phyloP scores from a whole-genome alignment of 2,888 invertebrate genomes.

The Hecatera dysodea region DNA sequence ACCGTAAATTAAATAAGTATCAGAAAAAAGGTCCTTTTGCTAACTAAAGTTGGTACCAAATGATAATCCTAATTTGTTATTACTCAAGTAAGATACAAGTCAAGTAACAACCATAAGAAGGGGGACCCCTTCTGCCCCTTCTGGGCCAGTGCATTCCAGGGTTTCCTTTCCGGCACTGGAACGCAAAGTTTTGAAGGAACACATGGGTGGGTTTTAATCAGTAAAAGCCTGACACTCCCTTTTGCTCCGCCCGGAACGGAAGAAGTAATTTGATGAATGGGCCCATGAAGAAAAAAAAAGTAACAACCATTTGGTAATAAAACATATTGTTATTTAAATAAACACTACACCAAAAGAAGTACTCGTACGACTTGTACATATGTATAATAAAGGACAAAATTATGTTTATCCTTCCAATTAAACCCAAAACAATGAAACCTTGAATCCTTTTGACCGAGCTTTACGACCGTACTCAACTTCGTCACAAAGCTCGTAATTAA shows the following conservation, averaged over 20 bases:
- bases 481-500: constrained; percentile 35
- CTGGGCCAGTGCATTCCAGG: too few relatives aligned
- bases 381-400: constrained; percentile 2
- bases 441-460: constrained; percentile 36
- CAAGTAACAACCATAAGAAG: too few relatives aligned
- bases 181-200: too few relatives aligned
- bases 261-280: neutral
- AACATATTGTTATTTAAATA: neutral
- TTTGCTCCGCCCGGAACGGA: neutral
- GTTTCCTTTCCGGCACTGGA: too few relatives aligned
- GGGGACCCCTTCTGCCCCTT: too few relatives aligned
- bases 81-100: neutral
- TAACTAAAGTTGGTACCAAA: neutral
- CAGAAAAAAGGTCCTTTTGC: neutral
- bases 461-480: constrained; percentile 21
- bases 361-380: neutral
- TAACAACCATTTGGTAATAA: neutral
- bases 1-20: too few relatives aligned
- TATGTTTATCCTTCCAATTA: constrained; percentile 20
- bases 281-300: neutral
- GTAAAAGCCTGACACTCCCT: too few relatives aligned
- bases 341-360: neutral
- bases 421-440: constrained; percentile 25
- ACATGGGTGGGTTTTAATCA: too few relatives aligned
- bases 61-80: neutral